Percentiles rank a stretch among this genome's conserved stretches.
Evolutionary conservation across 2,113 vertebrate genomes (phyloP).

Genomic region (Ailurus styani): DNA sequence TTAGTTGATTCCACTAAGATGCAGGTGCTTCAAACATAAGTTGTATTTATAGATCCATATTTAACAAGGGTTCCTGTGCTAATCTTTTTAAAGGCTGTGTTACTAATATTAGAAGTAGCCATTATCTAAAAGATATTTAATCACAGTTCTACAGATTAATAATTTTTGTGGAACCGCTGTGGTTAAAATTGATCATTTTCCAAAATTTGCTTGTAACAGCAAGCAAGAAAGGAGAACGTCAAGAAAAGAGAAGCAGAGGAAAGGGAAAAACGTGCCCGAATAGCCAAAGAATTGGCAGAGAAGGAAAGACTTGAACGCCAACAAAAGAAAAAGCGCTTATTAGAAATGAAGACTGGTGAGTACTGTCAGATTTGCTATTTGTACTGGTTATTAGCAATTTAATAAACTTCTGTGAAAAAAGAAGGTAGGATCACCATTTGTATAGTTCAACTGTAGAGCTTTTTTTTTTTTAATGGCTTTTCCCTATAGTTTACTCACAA

Average conservation of each 20-base stretch:
- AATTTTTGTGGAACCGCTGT: not conserved
- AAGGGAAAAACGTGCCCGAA: constrained; percentile 90
- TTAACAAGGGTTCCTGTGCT: not conserved
- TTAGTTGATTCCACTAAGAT: constrained; percentile 31
- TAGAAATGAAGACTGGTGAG: constrained; percentile 95
- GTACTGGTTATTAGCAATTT: not conserved
- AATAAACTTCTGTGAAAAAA: not conserved
- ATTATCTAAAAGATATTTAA: not conserved
- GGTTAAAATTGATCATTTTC: constrained; percentile 54
- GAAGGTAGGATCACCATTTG: not conserved
- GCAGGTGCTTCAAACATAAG: constrained; percentile 2
- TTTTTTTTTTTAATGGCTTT: not conserved
- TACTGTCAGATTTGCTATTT: not conserved
- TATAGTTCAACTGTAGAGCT: not conserved
- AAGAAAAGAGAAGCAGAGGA: constrained; percentile 91
- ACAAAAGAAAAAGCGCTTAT: constrained; percentile 92
- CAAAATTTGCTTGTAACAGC: constrained; percentile 81
- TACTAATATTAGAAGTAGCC: constrained; percentile 16
- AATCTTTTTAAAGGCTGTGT: constrained; percentile 23
- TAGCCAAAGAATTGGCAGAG: constrained; percentile 94
- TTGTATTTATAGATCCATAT: constrained; percentile 5
- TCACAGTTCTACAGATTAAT: constrained; percentile 7
- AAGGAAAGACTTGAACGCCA: constrained; percentile 92
- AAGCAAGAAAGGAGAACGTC: constrained; percentile 93
- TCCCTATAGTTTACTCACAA: not conserved